Percentiles rank a stretch among this genome's conserved stretches.
Evolutionary conservation across 2,113 vertebrate species (phyloP).

Genomic region (Tachuris rubrigastra): DNA sequence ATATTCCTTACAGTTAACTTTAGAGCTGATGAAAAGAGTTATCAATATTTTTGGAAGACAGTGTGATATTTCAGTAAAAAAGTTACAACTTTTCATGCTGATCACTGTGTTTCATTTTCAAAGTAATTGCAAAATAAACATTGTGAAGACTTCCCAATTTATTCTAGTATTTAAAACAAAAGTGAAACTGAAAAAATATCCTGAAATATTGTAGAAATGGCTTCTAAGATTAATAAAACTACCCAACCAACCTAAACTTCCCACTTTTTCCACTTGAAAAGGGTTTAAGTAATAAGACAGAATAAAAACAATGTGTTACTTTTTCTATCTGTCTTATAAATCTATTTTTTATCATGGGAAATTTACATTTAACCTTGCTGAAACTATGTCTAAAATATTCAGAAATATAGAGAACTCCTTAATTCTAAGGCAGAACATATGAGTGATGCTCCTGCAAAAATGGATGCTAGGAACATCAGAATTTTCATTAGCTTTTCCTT

Average conservation of each 20-base stretch:
- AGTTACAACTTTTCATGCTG: neutral
- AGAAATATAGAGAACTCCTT: neutral
- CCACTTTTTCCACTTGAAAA: neutral
- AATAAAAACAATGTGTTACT: neutral
- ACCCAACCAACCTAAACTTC: rapidly evolving
- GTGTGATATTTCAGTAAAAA: neutral
- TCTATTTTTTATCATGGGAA: neutral
- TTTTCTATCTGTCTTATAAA: neutral
- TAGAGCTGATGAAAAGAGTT: neutral
- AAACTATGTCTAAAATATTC: neutral
- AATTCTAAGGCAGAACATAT: neutral
- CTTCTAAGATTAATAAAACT: neutral
- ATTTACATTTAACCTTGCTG: neutral
- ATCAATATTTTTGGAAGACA: neutral
- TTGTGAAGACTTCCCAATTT: neutral
- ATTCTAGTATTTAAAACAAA: neutral
- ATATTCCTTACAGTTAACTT: neutral
- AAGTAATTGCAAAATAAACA: neutral
- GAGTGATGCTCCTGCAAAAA: neutral
- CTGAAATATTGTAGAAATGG: neutral
- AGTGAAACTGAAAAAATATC: neutral
- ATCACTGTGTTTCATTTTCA: neutral
- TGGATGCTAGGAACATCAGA: neutral
- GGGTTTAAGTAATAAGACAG: neutral
- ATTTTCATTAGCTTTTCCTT: neutral